These are phyloP conservation scores for Rafetus swinhoei DNA, from an alignment of 2,113 vertebrate genomes.

Conservation along the genomic window DNA sequence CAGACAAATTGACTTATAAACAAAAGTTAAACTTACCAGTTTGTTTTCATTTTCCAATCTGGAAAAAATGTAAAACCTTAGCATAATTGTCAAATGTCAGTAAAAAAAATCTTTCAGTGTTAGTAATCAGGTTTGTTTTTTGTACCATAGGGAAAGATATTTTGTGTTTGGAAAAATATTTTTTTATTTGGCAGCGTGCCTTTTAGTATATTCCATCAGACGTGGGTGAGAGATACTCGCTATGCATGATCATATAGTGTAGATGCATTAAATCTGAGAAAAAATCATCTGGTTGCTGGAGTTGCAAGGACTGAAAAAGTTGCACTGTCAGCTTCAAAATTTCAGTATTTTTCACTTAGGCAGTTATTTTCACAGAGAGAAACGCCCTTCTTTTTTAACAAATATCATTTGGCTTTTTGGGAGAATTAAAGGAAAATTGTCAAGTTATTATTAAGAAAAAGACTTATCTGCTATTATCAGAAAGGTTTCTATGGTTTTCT, in stretches of 20 bases:
- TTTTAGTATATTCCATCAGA: neutral
- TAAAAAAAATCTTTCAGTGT: neutral
- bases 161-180: neutral
- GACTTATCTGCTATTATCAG: neutral
- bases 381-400: slow-evolving; percentile 33
- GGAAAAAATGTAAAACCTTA: neutral
- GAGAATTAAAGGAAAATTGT: slow-evolving; percentile 28
- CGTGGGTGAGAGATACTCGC: too few species aligned
- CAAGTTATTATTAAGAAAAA: neutral
- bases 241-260: neutral
- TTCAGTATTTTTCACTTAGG: slow-evolving; percentile 13
- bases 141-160: neutral
- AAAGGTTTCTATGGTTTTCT: slow-evolving; percentile 29
- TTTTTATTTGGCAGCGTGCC: neutral
- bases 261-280: neutral
- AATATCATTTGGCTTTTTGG: slow-evolving; percentile 6
- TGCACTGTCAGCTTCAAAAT: slow-evolving; percentile 6
- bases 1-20: neutral
- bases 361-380: slow-evolving; percentile 12
- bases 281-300: neutral
- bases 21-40: neutral
- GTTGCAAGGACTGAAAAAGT: slow-evolving; percentile 9
- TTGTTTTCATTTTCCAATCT: neutral
- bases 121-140: neutral
- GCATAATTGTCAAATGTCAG: neutral